Evolutionary conservation across 2,888 invertebrate species (phyloP).

Genomic region (Amaurobius ferox): DNA sequence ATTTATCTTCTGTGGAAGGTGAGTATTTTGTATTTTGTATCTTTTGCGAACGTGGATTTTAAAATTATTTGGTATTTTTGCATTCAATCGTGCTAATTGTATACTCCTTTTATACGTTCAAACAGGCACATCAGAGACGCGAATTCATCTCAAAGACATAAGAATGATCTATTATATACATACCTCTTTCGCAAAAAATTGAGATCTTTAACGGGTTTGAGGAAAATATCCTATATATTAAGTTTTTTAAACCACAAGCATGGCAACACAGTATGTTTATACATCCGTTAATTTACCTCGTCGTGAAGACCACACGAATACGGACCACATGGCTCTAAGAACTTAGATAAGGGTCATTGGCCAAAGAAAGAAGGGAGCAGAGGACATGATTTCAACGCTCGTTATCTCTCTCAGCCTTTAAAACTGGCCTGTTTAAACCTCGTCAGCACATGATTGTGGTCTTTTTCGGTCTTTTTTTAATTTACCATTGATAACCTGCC

Average conservation of each 20-base stretch:
- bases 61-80: too few relatives aligned
- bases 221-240: too few relatives aligned
- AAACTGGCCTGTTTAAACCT: conserved; percentile 31
- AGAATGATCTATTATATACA: too few relatives aligned
- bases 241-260: not conserved
- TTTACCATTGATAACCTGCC: conserved; percentile 61
- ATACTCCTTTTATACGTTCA: too few relatives aligned
- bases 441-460: conserved; percentile 27
- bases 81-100: too few relatives aligned
- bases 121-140: too few relatives aligned
- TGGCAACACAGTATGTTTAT: not conserved
- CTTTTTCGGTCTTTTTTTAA: conserved; percentile 22
- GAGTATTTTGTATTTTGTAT: too few relatives aligned
- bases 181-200: too few relatives aligned
- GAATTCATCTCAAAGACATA: too few relatives aligned
- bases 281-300: not conserved
- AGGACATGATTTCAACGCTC: conserved; percentile 24
- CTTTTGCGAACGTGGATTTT: too few relatives aligned
- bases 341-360: conserved; percentile 42
- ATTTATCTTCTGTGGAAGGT: too few relatives aligned
- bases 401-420: conserved; percentile 45
- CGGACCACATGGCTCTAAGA: conserved; percentile 60
- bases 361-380: conserved; percentile 40
- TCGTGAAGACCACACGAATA: conserved; percentile 51
- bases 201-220: too few relatives aligned